These are phyloP conservation scores for Bemisia tabaci DNA, from an alignment of 1,140 invertebrate genomes.

Conservation along the genomic window DNA sequence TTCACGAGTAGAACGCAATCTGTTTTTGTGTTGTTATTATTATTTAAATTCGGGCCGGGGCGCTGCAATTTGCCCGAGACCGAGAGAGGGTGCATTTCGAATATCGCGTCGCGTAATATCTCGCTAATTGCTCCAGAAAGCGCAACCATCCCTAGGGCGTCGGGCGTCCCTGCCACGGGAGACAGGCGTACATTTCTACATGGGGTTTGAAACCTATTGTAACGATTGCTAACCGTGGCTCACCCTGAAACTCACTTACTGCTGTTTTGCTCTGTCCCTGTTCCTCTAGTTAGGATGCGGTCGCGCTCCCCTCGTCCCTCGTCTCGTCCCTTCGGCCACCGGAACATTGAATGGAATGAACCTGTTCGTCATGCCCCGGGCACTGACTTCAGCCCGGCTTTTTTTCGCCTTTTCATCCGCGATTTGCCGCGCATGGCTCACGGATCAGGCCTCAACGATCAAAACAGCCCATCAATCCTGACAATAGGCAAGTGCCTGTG, in stretches of 20 bases:
- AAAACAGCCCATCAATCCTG: too few species aligned
- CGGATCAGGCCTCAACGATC: too few species aligned
- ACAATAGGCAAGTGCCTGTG: too few species aligned
- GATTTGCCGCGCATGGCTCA: not conserved
- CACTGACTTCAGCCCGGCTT: not conserved
- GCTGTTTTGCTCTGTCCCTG: not conserved
- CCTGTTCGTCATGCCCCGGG: not conserved
- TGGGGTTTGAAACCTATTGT: too few species aligned
- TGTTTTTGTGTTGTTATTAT: not conserved
- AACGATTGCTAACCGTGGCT: too few species aligned
- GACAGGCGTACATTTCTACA: too few species aligned
- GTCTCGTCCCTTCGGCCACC: not conserved
- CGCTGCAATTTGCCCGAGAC: not conserved
- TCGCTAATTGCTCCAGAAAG: not conserved
- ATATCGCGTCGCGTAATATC: not conserved
- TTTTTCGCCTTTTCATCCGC: not conserved
- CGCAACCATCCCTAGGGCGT: too few species aligned
- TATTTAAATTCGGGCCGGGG: not conserved
- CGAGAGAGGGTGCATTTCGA: not conserved
- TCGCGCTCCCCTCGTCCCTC: not conserved
- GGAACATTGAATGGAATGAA: too few species aligned
- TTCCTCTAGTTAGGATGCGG: not conserved
- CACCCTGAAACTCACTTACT: too few species aligned
- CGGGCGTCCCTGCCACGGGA: too few species aligned
- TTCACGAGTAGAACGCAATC: not conserved